Conservation (phyloP, 1,140 invertebrate genomes). For the Epicauta chinensis region DNA sequence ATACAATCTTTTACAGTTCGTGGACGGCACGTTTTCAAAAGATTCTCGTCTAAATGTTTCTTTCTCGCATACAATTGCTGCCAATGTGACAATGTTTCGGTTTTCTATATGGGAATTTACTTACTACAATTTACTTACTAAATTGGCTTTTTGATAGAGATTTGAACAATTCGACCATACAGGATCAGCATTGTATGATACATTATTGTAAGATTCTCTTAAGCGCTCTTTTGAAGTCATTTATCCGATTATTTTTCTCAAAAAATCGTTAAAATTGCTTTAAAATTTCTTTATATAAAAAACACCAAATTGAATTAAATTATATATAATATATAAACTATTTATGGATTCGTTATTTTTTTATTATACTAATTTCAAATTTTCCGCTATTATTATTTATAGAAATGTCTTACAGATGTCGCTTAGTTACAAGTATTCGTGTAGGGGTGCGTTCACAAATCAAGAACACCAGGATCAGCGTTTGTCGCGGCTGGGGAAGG, state of each 20-base stretch:
- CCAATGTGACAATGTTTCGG: slow-evolving; percentile 10
- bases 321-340: too few species aligned
- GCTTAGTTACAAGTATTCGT: background rate
- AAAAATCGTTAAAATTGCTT: too few species aligned
- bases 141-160: slow-evolving; percentile 21
- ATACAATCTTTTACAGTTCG: slow-evolving; percentile 36
- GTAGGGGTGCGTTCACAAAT: too few species aligned
- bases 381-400: background rate
- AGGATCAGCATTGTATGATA: slow-evolving; percentile 20
- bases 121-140: slow-evolving; percentile 15
- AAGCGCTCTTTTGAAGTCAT: slow-evolving; percentile 12
- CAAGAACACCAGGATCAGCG: too few species aligned
- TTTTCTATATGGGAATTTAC: slow-evolving; percentile 3
- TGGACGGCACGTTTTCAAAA: slow-evolving; percentile 5
- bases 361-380: background rate
- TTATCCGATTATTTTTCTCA: too few species aligned
- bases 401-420: background rate
- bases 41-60: background rate
- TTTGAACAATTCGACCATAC: slow-evolving; percentile 21
- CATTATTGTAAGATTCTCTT: slow-evolving; percentile 20
- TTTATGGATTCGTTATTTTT: too few species aligned
- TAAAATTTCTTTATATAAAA: too few species aligned
- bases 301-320: too few species aligned
- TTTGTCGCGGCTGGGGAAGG: too few species aligned
- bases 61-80: slow-evolving; percentile 12